A percentile compares a stretch with the other conserved stretches of the same genome.
phyloP scores from a whole-genome alignment of 1,140 invertebrate species.

The Pseudomyrmex gracilis region DNA sequence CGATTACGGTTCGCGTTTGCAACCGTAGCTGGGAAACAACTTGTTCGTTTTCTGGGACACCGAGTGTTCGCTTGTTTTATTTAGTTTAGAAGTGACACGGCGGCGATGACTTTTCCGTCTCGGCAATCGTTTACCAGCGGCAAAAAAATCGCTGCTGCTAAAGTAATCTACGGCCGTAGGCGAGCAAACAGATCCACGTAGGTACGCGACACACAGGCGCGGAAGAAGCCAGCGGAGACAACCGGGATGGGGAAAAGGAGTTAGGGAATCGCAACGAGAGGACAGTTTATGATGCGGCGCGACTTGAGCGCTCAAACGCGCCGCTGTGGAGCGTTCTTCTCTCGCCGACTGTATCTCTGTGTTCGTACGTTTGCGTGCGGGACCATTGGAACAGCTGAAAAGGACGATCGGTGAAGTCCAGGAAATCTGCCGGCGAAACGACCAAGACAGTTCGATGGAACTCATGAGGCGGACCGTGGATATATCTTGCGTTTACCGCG shows the following conservation, averaged over 20 bases:
- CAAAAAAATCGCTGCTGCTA: slow-evolving; percentile 44
- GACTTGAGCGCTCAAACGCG: slow-evolving; percentile 80
- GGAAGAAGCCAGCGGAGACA: slow-evolving; percentile 9
- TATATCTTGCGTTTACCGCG: slow-evolving; percentile 26
- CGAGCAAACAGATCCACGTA: slow-evolving; percentile 58
- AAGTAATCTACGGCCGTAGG: slow-evolving; percentile 52
- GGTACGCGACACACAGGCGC: slow-evolving; percentile 58
- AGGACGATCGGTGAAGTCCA: background rate
- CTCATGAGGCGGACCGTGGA: slow-evolving; percentile 30
- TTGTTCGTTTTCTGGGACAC: background rate
- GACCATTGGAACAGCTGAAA: background rate
- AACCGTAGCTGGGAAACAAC: too few relatives aligned
- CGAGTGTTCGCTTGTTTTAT: too few relatives aligned
- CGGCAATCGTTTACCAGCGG: slow-evolving; percentile 31
- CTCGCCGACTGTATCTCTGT: slow-evolving; percentile 5
- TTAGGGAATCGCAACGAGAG: slow-evolving; percentile 72
- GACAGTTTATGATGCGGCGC: slow-evolving; percentile 81
- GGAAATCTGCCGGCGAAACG: slow-evolving; percentile 30
- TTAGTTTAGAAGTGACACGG: slow-evolving; percentile 25
- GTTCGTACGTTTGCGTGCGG: slow-evolving; percentile 44
- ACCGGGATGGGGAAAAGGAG: background rate
- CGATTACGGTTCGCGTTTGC: too few relatives aligned
- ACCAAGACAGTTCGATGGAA: slow-evolving; percentile 50
- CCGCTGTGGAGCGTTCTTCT: slow-evolving; percentile 62
- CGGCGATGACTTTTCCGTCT: slow-evolving; percentile 58